Conservation (phyloP, 2,888 invertebrate species). For the Sphaeridia pumilis region DNA sequence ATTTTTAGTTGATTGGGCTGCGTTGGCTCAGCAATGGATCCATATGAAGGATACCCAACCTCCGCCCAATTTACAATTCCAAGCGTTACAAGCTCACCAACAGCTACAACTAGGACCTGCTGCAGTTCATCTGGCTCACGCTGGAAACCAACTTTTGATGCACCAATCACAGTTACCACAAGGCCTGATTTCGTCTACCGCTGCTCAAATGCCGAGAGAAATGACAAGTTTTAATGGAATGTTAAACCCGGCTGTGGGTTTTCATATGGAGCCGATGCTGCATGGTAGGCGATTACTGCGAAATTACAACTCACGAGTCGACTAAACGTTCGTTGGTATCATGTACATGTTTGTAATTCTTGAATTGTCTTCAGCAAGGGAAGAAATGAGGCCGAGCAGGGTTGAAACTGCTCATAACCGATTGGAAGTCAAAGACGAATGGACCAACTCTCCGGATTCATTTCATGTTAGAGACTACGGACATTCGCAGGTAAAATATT, state of each 20-base stretch:
- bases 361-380: neutral
- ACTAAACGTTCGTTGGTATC: conserved; percentile 2
- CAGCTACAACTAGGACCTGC: too few relatives aligned
- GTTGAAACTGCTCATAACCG: too few relatives aligned
- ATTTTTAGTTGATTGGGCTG: conserved; percentile 78
- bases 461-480: conserved; percentile 4
- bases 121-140: neutral
- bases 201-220: neutral
- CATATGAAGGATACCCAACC: conserved; percentile 68
- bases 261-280: neutral
- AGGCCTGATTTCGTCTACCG: conserved; percentile 1
- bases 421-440: conserved; percentile 3
- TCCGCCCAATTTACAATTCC: conserved; percentile 28
- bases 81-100: conserved; percentile 37
- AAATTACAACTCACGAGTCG: too few relatives aligned
- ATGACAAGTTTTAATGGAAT: neutral
- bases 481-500: conserved; percentile 3
- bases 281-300: too few relatives aligned
- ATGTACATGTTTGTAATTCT: too few relatives aligned
- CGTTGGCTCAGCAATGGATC: conserved; percentile 94
- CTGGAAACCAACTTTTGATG: conserved; percentile 2
- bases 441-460: conserved; percentile 4
- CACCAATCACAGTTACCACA: neutral
- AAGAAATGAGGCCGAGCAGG: too few relatives aligned
- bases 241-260: neutral